Evolutionary conservation across 2,888 invertebrate species (phyloP), one percentile per base, ranked within the genome.

Genomic region (Hypolimnas misippus): DNA sequence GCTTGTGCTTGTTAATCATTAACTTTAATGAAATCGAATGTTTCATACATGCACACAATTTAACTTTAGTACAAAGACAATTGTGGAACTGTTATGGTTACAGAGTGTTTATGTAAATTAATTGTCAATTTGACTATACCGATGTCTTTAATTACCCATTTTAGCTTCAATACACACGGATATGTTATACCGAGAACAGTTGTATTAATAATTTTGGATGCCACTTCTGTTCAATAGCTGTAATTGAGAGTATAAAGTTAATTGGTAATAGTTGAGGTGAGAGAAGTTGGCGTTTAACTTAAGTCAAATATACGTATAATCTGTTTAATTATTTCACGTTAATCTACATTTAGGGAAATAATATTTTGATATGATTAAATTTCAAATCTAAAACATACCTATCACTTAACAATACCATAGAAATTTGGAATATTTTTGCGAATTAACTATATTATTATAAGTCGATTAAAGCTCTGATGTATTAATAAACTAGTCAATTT

Each of bases 81-180:
- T 21, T 19, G 10, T 46, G 5, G 44, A 46, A 12, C 3, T 46
- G 21, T 17, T 46, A 21, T 12, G 5, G 19, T 7, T 21, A 19
- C 44, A 6, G 16, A 7, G 12, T 7, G 17, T 8, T 19, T 46
- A 46, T 46, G 44, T 46, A 46, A 46, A 46, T 46, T 19, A 46
- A 46, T n/a, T 21, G 44, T 21, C 19, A 12, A 46, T 46, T 46
- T 46, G 44, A 10, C 3, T 8, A 21, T 46, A 12, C 19, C 44
- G 44, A 19, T 12, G 44, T n/a, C 19, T 46, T 19, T 46, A 46
- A 46, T 46, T 46, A 46, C 8, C 44, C 2, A 12, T 44, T 44
- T 19, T 6, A 42, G 17, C 17, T 17, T 42, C 17, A 46, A 19
- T 21, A n/a, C n/a, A 46, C 21, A 21, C 17, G 12, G 12, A 38